Evolutionary conservation across 1,140 invertebrate genomes (phyloP).

Genomic region (Drosophila pachea): DNA sequence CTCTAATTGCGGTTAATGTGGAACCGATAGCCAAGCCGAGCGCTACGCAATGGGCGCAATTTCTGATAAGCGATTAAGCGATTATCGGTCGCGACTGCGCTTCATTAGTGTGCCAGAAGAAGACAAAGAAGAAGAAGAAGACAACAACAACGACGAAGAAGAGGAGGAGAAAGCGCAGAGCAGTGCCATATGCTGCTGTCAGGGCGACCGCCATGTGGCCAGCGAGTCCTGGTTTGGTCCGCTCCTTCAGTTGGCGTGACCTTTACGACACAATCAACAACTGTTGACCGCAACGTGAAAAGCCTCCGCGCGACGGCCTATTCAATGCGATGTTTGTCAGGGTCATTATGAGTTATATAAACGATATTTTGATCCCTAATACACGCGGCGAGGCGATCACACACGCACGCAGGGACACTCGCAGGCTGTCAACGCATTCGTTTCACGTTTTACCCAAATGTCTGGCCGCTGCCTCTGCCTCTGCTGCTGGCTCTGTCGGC

Average conservation of each 20-base stretch:
- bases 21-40: slow-evolving; percentile 48
- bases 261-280: slow-evolving; percentile 43
- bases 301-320: not conserved
- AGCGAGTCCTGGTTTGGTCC: not conserved
- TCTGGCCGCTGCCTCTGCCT: slow-evolving; percentile 24
- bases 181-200: slow-evolving; percentile 17
- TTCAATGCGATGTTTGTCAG: slow-evolving; percentile 71
- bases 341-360: slow-evolving; percentile 77
- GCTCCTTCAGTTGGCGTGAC: slow-evolving; percentile 31
- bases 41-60: slow-evolving; percentile 52
- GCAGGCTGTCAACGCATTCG: slow-evolving; percentile 73
- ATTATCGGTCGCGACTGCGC: slow-evolving; percentile 44
- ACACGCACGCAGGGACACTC: slow-evolving; percentile 31
- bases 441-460: slow-evolving; percentile 72
- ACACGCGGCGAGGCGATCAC: slow-evolving; percentile 44
- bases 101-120: slow-evolving; percentile 25
- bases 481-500: not conserved
- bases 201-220: slow-evolving; percentile 21
- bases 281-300: slow-evolving; percentile 42
- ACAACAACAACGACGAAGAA: no score
- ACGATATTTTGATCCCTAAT: slow-evolving; percentile 76
- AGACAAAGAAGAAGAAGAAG: not conserved
- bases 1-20: slow-evolving; percentile 71
- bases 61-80: slow-evolving; percentile 67
- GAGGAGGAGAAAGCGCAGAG: not conserved